Evolutionary conservation across 2,888 invertebrate genomes (phyloP).

Genomic region (Melanostoma mellinum): DNA sequence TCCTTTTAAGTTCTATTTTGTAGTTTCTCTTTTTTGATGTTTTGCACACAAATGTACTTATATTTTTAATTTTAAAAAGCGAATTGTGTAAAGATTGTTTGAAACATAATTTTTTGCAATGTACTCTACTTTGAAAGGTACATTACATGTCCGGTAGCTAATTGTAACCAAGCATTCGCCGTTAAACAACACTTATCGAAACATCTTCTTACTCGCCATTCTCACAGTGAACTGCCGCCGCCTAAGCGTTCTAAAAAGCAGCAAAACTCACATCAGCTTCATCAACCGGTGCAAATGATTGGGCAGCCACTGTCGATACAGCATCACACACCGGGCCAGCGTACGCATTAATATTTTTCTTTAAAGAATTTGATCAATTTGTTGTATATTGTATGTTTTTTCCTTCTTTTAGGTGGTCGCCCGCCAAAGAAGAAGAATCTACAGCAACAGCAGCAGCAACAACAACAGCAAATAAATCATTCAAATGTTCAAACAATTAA

Average conservation of each 20-base stretch:
- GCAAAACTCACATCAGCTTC: constrained; percentile 75
- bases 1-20: constrained; percentile 21
- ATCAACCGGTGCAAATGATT: constrained; percentile 80
- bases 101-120: constrained; percentile 72
- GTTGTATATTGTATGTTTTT: constrained; percentile 22
- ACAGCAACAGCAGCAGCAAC: constrained; percentile 73
- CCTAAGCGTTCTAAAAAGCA: constrained; percentile 81
- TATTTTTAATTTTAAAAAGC: constrained; percentile 36
- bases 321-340: constrained; percentile 79
- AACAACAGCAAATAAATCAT: constrained; percentile 75
- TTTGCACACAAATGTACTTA: constrained; percentile 31
- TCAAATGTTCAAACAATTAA: constrained; percentile 76
- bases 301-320: constrained; percentile 81
- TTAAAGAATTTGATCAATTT: background rate
- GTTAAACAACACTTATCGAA: constrained; percentile 82
- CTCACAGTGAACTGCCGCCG: constrained; percentile 81
- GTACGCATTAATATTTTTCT: constrained; percentile 75
- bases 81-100: constrained; percentile 67
- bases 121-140: constrained; percentile 77
- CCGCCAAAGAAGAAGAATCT: constrained; percentile 80
- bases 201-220: constrained; percentile 81
- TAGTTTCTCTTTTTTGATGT: constrained; percentile 21
- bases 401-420: constrained; percentile 78
- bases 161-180: constrained; percentile 81
- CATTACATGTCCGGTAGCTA: constrained; percentile 81